These are phyloP conservation scores for Apaloderma vittatum DNA, from an alignment of 2,113 vertebrate species.

Conservation along the genomic window DNA sequence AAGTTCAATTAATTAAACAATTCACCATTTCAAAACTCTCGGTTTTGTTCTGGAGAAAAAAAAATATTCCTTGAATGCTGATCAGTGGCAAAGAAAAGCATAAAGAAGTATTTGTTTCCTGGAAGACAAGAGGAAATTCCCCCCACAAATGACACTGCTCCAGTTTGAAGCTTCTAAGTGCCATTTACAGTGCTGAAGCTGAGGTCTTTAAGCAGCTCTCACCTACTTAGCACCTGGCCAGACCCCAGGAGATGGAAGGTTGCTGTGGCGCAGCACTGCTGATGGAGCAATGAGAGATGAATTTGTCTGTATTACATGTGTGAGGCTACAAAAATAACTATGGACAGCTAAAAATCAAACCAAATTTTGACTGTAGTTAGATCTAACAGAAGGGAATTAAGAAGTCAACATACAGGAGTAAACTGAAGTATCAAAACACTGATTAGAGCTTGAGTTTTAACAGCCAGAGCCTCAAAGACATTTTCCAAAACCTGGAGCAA, in stretches of 20 bases:
- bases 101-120: not conserved
- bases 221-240: not conserved
- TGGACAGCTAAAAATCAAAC: not conserved
- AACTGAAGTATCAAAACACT: not conserved
- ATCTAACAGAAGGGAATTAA: not conserved
- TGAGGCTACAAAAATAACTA: not conserved
- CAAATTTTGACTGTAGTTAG: rapidly evolving
- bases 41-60: not conserved
- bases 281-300: not conserved
- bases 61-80: not conserved
- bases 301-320: not conserved
- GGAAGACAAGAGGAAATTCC: not conserved
- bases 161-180: not conserved
- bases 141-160: not conserved
- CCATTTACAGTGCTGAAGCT: not conserved
- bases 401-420: not conserved
- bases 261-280: not conserved
- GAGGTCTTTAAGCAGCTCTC: not conserved
- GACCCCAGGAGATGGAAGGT: not conserved
- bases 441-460: not conserved
- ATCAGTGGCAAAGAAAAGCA: not conserved
- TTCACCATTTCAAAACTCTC: not conserved
- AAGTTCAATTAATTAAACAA: not conserved
- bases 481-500: not conserved
- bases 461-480: rapidly evolving